Base-by-base conservation (phyloP, 2,113 vertebrate genomes). In the Erythrolamprus reginae region DNA sequence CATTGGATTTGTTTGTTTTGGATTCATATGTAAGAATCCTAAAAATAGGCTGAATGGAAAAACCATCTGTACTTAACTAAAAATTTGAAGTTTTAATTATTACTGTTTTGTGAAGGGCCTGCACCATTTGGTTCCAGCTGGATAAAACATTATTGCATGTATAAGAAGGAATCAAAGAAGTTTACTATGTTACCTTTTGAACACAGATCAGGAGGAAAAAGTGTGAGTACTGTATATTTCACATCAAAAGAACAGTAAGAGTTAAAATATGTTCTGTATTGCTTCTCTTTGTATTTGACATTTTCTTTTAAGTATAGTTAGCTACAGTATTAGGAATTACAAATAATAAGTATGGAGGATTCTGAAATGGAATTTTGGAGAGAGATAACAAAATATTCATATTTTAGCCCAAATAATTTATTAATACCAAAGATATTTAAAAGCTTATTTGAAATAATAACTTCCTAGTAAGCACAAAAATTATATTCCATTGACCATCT, bases 81-180 rank as follows among this genome's bases (percentile, higher is more conserved):
- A 28, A 88, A 8, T 3, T n/a, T 82, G 1, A 87, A 0, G 6
- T 82, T 21, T 42, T 84, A 51, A 85, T 70, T 58, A 23, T 82
- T 95, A 61, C 42, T 42, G 0, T 92, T 89, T 93, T 91, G 47
- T 94, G 38, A 89, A 99, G 99, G 99, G 88, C 98, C 99, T 10
- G 98, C 98, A 90, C 99, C 99, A 0, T 99, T 99, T 92, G 99
- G 99, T 90, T 99, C 99, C 93, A 99, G 98, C 42, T 99, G 99
- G 99, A 98, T 99, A 88, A 99, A 99, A 94, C 98, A 99, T 93
- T 99, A 99, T 94, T 98, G 98, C 95, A 99, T 97, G 1, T 99
- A 99, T 82, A 98, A 98, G 89, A 99, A 99, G 91, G 98, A 98
- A n/a, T 97, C 98, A 93, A 99, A 99, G 95, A 98, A 98, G 83